Evolutionary conservation across 2,888 invertebrate species (phyloP), one percentile per base, ranked within the genome.

Genomic region (Cephalotes varians): DNA sequence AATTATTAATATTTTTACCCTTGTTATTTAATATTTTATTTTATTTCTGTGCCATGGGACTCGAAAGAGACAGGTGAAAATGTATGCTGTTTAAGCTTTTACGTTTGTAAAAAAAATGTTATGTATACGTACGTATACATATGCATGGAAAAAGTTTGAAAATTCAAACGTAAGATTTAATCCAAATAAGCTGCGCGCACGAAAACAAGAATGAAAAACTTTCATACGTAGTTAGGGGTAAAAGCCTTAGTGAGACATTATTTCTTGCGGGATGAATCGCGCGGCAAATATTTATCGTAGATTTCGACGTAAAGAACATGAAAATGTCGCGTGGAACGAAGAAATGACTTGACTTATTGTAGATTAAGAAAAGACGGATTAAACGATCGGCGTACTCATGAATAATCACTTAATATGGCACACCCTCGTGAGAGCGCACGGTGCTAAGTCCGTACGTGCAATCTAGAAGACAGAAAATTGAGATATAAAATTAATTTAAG

Each of bases 401-500:
- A 77, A 77, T 77, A 21, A 71, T 51, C 31, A 67, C 12, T 51
- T 76, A 67, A 67, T 54, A 54, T 67, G 51, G 40, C 34, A 15
- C 18, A 54, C 7, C 10, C 31, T 40, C 21, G 21, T 12, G 44
- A 67, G 15, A 71, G 31, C 49, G 6, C 49, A 15, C 21, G 54
- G 34, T 21, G 44, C 21, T 56, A 71, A 71, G 34, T 54, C 7
- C 7, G 25, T 40, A 72, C 34, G 37, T 12, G 18, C 44, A 44
- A 44, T 18, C 25, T 44, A 18, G 44, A 58, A 44, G 44, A 62
- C 71, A 47, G 56, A 71, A 71, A 44, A 65, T n/a, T 71, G 34
- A 71, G 77, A 77, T 77, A 77, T 71, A 77, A 77, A 77, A 77
- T 77, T 77, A 77, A 77, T 77, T 77, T 77, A 69, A 56, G 44